A percentile compares a stretch with the other conserved stretches of the same genome.
These are phyloP conservation scores for Bemisia tabaci DNA, from an alignment of 1,140 invertebrate species.

Conservation along the genomic window DNA sequence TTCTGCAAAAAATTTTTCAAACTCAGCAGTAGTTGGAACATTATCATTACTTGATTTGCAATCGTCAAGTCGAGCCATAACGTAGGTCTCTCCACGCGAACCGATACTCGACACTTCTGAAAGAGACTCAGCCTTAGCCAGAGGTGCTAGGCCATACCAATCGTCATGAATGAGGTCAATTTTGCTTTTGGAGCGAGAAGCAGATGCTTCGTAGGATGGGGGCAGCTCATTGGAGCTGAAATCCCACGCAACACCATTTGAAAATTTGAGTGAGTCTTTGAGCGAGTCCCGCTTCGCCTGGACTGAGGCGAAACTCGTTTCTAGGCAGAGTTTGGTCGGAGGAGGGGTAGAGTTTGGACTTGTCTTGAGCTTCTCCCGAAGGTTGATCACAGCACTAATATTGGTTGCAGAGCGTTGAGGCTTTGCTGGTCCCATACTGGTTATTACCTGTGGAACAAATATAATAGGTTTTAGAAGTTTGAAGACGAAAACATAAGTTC, in stretches of 20 bases:
- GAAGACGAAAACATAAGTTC: too few species aligned
- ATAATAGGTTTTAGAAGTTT: conserved; percentile 6
- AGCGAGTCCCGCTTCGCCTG: conserved; percentile 13
- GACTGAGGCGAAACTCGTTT: conserved; percentile 52
- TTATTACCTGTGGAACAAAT: conserved; percentile 49
- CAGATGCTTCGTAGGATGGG: neutral
- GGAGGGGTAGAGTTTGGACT: conserved; percentile 29
- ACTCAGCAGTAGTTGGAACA: neutral
- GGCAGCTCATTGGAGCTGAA: conserved; percentile 10
- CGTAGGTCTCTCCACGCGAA: conserved; percentile 25
- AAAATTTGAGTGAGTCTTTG: conserved; percentile 7
- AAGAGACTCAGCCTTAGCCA: conserved; percentile 72
- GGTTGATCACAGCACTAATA: conserved; percentile 9
- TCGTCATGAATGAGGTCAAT: conserved; percentile 43
- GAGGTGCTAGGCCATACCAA: conserved; percentile 53
- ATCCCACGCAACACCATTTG: conserved; percentile 24
- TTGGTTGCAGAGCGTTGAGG: conserved; percentile 39
- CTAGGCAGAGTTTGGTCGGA: conserved; percentile 47
- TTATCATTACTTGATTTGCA: neutral
- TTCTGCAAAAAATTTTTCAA: too few species aligned
- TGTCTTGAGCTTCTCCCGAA: neutral
- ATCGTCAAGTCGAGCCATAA: neutral
- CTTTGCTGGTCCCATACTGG: conserved; percentile 52
- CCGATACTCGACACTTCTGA: conserved; percentile 61
- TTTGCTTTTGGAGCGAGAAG: conserved; percentile 6